These are phyloP conservation scores for Drosophila ananassae DNA, from an alignment of 1,140 invertebrate species.

Conservation along the genomic window DNA sequence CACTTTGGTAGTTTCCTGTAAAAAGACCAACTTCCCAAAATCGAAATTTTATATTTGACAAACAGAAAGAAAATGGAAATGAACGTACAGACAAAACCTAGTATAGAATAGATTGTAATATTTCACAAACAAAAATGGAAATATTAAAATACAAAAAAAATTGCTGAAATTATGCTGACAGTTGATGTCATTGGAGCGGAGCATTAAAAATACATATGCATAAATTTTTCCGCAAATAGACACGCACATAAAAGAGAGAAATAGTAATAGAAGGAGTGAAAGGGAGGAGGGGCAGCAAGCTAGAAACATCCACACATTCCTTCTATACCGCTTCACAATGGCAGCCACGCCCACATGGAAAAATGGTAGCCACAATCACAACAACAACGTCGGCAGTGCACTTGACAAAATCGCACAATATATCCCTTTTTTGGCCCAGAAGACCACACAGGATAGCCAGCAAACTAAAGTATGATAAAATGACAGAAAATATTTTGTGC, in stretches of 20 bases:
- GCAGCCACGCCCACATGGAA: constrained; percentile 27
- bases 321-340: constrained; percentile 24
- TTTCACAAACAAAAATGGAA: constrained; percentile 29
- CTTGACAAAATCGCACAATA: constrained; percentile 76
- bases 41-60: neutral
- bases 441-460: constrained; percentile 34
- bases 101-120: constrained; percentile 6
- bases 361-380: constrained; percentile 27
- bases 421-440: constrained; percentile 6
- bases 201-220: constrained; percentile 79
- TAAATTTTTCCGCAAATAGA: constrained; percentile 74
- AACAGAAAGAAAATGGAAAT: neutral
- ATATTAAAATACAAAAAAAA: constrained; percentile 39
- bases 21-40: no score
- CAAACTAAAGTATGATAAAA: constrained; percentile 61
- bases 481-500: constrained; percentile 69
- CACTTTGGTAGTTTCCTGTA: no score
- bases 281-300: neutral
- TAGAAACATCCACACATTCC: constrained; percentile 13
- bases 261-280: neutral
- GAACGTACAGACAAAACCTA: no score
- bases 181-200: constrained; percentile 76
- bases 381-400: constrained; percentile 55
- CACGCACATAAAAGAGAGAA: constrained; percentile 30
- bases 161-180: constrained; percentile 76